Evolutionary conservation across 2,113 vertebrate species (phyloP).

Genomic region (Prionailurus viverrinus): DNA sequence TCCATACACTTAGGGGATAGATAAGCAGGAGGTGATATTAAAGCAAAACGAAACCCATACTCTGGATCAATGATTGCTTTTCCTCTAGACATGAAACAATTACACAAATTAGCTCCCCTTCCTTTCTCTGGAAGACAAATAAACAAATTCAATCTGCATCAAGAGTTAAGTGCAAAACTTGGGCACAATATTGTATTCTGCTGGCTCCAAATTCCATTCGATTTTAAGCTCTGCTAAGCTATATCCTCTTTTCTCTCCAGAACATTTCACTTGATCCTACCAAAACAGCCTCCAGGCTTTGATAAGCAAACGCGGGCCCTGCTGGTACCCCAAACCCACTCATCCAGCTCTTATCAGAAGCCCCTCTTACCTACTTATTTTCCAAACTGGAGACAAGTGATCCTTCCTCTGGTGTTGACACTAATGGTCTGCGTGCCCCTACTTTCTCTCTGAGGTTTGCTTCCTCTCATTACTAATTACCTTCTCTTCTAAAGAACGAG

Average conservation of each 20-base stretch:
- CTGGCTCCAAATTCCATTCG: not conserved
- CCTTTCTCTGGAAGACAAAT: not conserved
- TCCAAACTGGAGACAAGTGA: not conserved
- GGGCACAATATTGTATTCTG: not conserved
- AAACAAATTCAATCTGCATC: not conserved
- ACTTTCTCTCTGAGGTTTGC: not conserved
- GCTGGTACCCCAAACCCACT: not conserved
- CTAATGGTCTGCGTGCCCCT: accelerated
- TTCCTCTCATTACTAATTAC: constrained; percentile 7
- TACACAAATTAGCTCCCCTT: not conserved
- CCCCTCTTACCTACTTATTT: not conserved
- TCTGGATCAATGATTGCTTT: not conserved
- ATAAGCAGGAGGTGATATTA: not conserved
- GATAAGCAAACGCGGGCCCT: not conserved
- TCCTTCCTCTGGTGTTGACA: not conserved
- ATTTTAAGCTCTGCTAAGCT: not conserved
- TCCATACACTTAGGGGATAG: not conserved
- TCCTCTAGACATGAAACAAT: not conserved
- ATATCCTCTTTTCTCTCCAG: not conserved
- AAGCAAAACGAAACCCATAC: not conserved
- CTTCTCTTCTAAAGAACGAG: constrained; percentile 11
- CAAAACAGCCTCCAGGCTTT: not conserved
- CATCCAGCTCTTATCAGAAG: too few relatives aligned
- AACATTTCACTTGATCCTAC: not conserved
- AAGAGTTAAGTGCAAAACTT: not conserved